Evolutionary conservation across 2,888 invertebrate genomes (phyloP).

Genomic region (Zeuzera pyrina): DNA sequence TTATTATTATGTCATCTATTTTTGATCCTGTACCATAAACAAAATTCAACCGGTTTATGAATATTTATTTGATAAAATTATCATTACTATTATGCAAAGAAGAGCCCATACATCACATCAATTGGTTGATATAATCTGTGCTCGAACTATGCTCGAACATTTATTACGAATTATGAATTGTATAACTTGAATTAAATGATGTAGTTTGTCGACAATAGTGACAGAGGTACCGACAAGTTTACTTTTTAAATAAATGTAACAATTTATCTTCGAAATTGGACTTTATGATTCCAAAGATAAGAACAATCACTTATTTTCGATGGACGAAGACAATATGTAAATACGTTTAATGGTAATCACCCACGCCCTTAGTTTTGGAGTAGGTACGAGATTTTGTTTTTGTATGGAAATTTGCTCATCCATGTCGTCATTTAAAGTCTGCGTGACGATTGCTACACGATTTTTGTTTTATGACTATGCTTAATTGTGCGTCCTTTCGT

Average conservation of each 20-base stretch:
- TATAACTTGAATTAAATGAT: slow-evolving; percentile 16
- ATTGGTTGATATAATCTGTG: slow-evolving; percentile 30
- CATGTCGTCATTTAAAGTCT: too few relatives aligned
- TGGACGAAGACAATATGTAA: too few relatives aligned
- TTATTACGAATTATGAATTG: slow-evolving; percentile 10
- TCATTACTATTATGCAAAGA: slow-evolving; percentile 7
- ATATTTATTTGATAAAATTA: slow-evolving; percentile 21
- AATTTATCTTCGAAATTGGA: too few relatives aligned
- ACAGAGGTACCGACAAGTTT: slow-evolving; percentile 4
- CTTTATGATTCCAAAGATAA: too few relatives aligned
- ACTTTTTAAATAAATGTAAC: too few relatives aligned
- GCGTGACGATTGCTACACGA: too few relatives aligned
- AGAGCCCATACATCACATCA: slow-evolving; percentile 28
- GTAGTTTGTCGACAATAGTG: slow-evolving; percentile 5
- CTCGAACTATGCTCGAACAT: slow-evolving; percentile 10
- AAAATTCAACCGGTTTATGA: slow-evolving; percentile 1
- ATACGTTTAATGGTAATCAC: slow-evolving; percentile 8
- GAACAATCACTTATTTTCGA: too few relatives aligned
- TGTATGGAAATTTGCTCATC: slow-evolving; percentile 15
- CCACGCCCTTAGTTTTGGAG: slow-evolving; percentile 13
- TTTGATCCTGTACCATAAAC: neutral
- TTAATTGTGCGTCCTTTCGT: too few relatives aligned
- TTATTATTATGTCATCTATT: too few relatives aligned
- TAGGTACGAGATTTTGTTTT: slow-evolving; percentile 14
- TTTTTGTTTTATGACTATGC: too few relatives aligned